Evolutionary conservation across 1,140 invertebrate genomes (phyloP).

Genomic region (Drosophila rufa): DNA sequence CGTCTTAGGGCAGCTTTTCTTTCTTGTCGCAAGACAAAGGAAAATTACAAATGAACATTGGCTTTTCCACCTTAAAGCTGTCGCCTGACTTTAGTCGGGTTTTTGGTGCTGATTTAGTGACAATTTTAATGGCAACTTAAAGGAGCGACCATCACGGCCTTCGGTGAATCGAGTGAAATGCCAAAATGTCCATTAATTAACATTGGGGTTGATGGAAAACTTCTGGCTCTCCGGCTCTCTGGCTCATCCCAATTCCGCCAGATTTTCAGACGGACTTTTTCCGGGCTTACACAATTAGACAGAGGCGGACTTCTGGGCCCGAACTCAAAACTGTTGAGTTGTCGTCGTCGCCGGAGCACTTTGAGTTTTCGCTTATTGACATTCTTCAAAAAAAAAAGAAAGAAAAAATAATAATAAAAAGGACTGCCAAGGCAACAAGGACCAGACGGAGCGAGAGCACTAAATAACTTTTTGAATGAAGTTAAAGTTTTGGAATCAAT

Average conservation of each 20-base stretch:
- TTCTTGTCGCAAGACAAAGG: conserved; percentile 3
- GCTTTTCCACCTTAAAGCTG: conserved; percentile 18
- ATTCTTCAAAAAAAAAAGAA: conserved; percentile 27
- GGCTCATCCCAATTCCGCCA: conserved; percentile 3
- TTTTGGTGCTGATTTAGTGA: neutral
- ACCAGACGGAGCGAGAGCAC: neutral
- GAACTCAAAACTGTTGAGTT: conserved; percentile 48
- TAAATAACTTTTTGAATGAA: conserved; percentile 34
- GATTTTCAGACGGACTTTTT: conserved; percentile 8
- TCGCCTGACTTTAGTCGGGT: neutral
- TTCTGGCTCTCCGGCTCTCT: conserved; percentile 29
- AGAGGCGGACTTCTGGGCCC: conserved; percentile 19
- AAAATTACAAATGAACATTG: neutral
- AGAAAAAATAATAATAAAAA: neutral
- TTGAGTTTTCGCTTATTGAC: conserved; percentile 40
- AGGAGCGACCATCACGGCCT: conserved; percentile 12
- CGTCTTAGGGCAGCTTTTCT: conserved; percentile 15
- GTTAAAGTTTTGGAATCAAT: conserved; percentile 35
- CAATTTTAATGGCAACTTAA: neutral
- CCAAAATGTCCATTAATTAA: conserved; percentile 71
- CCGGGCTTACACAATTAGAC: conserved; percentile 30
- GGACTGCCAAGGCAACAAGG: conserved; percentile 2
- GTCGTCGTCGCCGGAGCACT: conserved; percentile 25
- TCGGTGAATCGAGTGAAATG: conserved; percentile 38
- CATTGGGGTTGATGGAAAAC: conserved; percentile 54